Evolutionary conservation across 2,113 vertebrate genomes (phyloP).

Genomic region (Tenrec ecaudatus): DNA sequence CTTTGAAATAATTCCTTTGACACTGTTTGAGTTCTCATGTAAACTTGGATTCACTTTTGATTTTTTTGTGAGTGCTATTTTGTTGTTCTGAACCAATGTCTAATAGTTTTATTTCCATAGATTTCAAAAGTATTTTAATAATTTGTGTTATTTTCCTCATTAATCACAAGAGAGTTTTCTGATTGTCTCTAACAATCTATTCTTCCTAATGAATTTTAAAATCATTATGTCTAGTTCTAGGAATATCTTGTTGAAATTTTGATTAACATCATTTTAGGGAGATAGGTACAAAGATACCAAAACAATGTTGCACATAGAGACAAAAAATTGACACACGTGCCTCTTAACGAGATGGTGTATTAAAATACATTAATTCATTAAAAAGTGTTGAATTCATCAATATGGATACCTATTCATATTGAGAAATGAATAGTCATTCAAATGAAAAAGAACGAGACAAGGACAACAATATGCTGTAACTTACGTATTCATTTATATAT

Average conservation of each 20-base stretch:
- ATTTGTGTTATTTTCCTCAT: background rate
- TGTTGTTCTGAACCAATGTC: background rate
- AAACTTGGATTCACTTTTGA: background rate
- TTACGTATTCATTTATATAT: background rate
- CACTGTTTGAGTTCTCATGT: background rate
- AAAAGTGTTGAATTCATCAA: background rate
- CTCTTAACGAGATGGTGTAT: background rate
- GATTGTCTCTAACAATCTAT: background rate
- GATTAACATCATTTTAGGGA: conserved; percentile 27
- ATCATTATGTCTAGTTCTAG: background rate
- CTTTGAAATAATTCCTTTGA: background rate
- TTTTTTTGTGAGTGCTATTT: background rate
- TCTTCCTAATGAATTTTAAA: background rate
- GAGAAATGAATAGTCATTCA: too few relatives aligned
- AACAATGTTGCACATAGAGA: background rate
- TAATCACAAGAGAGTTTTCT: background rate
- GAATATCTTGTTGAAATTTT: background rate
- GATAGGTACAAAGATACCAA: background rate
- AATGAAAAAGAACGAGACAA: background rate
- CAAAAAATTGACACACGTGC: background rate
- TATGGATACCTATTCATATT: background rate
- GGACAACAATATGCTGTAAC: background rate
- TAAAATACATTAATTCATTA: background rate
- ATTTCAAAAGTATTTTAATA: conserved; percentile 10
- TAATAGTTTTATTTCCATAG: background rate